Evolutionary conservation across 2,113 vertebrate genomes (phyloP).

Genomic region (Bombycilla garrulus): DNA sequence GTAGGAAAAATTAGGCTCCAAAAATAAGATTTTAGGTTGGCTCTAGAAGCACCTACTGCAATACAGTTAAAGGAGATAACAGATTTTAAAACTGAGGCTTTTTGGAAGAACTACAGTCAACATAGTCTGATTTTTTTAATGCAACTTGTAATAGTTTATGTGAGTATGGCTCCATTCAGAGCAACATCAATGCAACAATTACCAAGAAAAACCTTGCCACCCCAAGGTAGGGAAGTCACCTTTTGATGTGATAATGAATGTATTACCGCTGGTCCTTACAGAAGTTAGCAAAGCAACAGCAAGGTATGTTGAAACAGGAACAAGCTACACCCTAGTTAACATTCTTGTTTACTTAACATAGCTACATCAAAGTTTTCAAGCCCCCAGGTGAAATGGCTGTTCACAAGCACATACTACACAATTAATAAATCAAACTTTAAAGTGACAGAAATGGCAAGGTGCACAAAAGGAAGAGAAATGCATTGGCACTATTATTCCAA

Average conservation of each 20-base stretch:
- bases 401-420: not conserved
- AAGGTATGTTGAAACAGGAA: constrained; percentile 7
- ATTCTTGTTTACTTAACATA: constrained; percentile 15
- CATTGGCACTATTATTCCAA: constrained; percentile 28
- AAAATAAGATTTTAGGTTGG: not conserved
- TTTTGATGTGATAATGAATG: not conserved
- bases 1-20: constrained; percentile 19
- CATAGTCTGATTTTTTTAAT: not conserved
- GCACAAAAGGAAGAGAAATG: not conserved
- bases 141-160: not conserved
- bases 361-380: not conserved
- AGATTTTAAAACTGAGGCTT: not conserved
- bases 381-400: not conserved
- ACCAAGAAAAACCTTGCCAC: not conserved
- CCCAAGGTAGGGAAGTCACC: not conserved
- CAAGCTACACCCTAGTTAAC: not conserved
- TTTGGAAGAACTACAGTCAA: not conserved
- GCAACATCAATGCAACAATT: not conserved
- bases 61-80: not conserved
- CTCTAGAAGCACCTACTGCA: not conserved
- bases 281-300: constrained; percentile 28
- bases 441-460: not conserved
- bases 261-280: constrained; percentile 16
- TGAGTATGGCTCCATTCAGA: not conserved
- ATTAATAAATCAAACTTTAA: not conserved